Evolutionary conservation across 2,888 invertebrate genomes (phyloP), one percentile per base, ranked within the genome.

Genomic region (Schizotus pectinicornis): DNA sequence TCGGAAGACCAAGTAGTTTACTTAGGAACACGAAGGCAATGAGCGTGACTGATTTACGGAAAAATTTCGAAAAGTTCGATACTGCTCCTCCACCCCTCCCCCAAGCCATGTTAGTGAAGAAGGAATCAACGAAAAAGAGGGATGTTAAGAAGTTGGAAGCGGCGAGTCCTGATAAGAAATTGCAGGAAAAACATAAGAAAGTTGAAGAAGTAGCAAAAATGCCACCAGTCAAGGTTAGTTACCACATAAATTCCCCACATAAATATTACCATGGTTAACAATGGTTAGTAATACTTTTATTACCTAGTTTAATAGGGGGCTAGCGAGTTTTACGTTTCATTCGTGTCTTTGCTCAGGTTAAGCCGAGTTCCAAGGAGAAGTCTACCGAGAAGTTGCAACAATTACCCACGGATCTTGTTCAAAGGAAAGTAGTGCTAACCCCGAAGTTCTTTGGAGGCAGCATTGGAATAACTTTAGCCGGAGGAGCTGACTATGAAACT

Each of bases 401-500:
- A 31, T 41, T 31, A 14, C 56, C 35, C 45, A 46, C 47, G n/a
- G 52, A 46, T 34, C 39, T 14, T 49, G 50, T n/a, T 9, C 39
- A 38, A 32, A 56, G 46, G 35, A 82, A 65, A 87, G 88, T 89
- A 32, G 84, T 89, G 39, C 83, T 88, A 14, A 79, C 87, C 71
- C 82, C 89, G 56, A 89, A 90, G 71, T 83, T 85, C 63, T 82
- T 85, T 2, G 86, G 86, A 41, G 87, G 91, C 13, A 92, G 91
- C 72, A 89, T 95, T 58, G 95, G 95, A 38, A 89, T 95, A 59
- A 93, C 92, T 39, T 81, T 95, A 67, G 93, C 94, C 48, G 95
- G 95, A 56, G 95, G 95, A 48, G 87, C 88, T 11, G 95, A 95
- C 77, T 94, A 94, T 76, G 95, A 95, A 83, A 89, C 90, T 71